These are phyloP conservation scores for Zaprionus lineosus DNA, from an alignment of 2,888 invertebrate genomes.

Conservation along the genomic window DNA sequence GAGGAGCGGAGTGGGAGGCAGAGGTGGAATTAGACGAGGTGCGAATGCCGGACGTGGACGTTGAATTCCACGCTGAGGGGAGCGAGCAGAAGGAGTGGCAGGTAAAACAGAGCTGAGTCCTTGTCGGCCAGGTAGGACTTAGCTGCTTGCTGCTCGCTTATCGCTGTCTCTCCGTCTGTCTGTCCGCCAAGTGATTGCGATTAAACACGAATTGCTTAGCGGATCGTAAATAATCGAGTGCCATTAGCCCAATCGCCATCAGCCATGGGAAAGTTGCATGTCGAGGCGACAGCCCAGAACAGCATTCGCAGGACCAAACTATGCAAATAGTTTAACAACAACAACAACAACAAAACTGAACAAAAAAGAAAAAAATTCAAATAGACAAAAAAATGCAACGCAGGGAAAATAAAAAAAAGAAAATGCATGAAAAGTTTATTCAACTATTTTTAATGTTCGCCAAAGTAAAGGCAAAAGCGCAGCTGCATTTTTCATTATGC, in stretches of 20 bases:
- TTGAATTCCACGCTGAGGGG: too few relatives aligned
- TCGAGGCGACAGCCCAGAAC: constrained; percentile 17
- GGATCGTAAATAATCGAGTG: constrained; percentile 66
- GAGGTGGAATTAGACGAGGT: too few relatives aligned
- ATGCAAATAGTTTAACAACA: constrained; percentile 57
- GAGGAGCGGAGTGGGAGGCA: not conserved
- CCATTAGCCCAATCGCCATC: constrained; percentile 55
- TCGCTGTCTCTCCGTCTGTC: too few relatives aligned
- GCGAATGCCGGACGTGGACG: too few relatives aligned
- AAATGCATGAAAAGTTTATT: constrained; percentile 49
- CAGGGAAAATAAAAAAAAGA: constrained; percentile 21
- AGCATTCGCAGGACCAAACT: constrained; percentile 49
- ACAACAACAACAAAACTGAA: constrained; percentile 10
- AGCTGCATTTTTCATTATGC: constrained; percentile 67
- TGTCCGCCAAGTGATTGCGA: constrained; percentile 60
- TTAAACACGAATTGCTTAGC: constrained; percentile 66
- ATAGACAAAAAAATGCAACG: too few relatives aligned
- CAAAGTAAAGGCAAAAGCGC: constrained; percentile 52
- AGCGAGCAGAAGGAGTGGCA: too few relatives aligned
- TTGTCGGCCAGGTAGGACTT: too few relatives aligned
- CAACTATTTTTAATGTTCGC: constrained; percentile 61
- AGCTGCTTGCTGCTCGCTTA: constrained; percentile 51
- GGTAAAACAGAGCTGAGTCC: too few relatives aligned
- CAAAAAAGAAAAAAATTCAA: constrained; percentile 17
- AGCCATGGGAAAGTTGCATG: constrained; percentile 11